Base-by-base conservation (phyloP, 2,888 invertebrate genomes). In the Muschampia plurimacula region DNA sequence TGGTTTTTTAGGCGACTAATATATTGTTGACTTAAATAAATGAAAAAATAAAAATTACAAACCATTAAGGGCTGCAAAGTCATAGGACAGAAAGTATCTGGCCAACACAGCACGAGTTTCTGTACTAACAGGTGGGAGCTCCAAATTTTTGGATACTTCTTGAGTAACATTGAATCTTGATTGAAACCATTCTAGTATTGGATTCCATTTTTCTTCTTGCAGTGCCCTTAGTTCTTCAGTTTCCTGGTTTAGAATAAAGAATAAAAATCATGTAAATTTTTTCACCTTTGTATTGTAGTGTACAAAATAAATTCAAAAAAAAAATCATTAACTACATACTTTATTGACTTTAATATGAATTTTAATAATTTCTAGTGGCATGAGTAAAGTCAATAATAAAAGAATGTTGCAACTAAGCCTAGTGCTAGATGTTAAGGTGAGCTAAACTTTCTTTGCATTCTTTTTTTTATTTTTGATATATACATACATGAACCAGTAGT, bases 111-210 rank as follows among this genome's bases (percentile, higher is more conserved):
- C 95, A 89, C 96, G 96, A 10, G 97, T 97, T 72, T 96, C 94
- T 2, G 93, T 84, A 66, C 96, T 94, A 39, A 98, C 93, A 3
- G 94, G 89, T 0, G 97, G 97, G n/a, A 96, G 95, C 64, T 95
- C 95, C 80, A 99, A 96, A 69, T 95, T 96, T 75, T 95, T 92
- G 0, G 97, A 96, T 80, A 98, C 96, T 74, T 96, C 92, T 75
- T 99, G 94, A 75, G 95, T 94, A 0, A 98, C 96, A 80, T 96
- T 93, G 89, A 96, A 98, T 78, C 97, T 96, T 80, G 97, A 94
- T 87, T 98, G 97, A 85, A 99, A 98, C 98, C 99, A 99, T 64
- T 97, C 95, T 74, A 99, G 95, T 1, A 99, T 86, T 7, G 99
- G 98, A 84, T 96, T 96, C 99, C 99, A 99, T 86, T 98, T 96